Conservation (phyloP, 2,797 vertebrate genomes). For the Schizothorax lantsangensis region DNA sequence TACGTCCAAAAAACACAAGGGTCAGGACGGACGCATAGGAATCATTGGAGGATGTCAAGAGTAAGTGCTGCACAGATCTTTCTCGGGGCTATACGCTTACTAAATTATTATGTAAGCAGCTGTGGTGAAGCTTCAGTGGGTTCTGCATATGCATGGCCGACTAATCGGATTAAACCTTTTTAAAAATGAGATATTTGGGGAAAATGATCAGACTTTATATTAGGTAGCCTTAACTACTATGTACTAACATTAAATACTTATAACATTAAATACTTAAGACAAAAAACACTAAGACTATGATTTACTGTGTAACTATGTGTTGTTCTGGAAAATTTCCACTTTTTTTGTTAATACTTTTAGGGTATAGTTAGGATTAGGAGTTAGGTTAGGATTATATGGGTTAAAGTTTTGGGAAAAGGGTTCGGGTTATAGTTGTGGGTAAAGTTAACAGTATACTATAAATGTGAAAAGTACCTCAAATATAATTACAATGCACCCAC, state of each 20-base stretch:
- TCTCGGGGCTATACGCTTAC: not conserved
- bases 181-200: not conserved
- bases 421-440: not conserved
- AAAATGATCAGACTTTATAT: not conserved
- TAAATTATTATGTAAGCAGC: not conserved
- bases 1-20: slow-evolving; percentile 91
- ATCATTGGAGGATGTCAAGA: slow-evolving; percentile 95
- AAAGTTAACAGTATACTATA: not conserved
- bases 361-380: not conserved
- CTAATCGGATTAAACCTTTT: not conserved
- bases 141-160: not conserved
- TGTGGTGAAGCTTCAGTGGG: not conserved
- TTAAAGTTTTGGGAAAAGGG: not conserved
- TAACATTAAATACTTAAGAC: not conserved
- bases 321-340: not conserved
- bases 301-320: not conserved
- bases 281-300: not conserved
- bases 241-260: not conserved
- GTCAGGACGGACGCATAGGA: slow-evolving; percentile 93
- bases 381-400: not conserved
- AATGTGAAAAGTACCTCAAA: not conserved
- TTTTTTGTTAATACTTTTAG: not conserved
- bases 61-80: slow-evolving; percentile 77
- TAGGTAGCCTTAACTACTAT: not conserved
- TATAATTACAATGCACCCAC: not conserved